Evolutionary conservation across 2,113 vertebrate genomes (phyloP).

Genomic region (Pseudopodoces humilis): DNA sequence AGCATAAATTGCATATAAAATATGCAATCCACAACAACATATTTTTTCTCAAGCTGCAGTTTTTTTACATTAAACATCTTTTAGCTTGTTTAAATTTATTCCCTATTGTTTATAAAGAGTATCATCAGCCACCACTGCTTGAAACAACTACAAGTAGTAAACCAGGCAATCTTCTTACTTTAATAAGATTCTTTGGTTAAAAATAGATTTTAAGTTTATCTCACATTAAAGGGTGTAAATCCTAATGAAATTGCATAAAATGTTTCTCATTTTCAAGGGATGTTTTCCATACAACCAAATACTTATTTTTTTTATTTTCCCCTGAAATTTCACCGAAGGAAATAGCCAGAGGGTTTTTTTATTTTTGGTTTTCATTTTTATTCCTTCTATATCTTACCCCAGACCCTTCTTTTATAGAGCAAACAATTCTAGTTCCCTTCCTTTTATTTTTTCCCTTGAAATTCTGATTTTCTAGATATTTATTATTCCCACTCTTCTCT

Average conservation of each 20-base stretch:
- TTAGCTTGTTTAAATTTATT: constrained; percentile 76
- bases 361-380: neutral
- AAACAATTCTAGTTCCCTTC: neutral
- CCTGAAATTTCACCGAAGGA: neutral
- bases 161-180: constrained; percentile 72
- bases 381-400: neutral
- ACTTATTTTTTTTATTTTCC: neutral
- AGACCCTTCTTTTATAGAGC: neutral
- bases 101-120: constrained; percentile 71
- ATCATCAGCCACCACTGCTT: constrained; percentile 65
- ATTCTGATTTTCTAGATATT: neutral
- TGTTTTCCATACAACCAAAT: neutral
- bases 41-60: constrained; percentile 67
- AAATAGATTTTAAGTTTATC: constrained; percentile 71
- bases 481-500: neutral
- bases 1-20: constrained; percentile 78
- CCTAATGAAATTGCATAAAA: constrained; percentile 55
- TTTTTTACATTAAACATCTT: constrained; percentile 73
- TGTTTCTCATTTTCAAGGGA: constrained; percentile 63
- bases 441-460: neutral
- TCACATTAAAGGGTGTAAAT: constrained; percentile 70
- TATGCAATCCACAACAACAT: constrained; percentile 66
- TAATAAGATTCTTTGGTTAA: constrained; percentile 75
- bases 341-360: neutral
- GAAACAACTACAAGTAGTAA: constrained; percentile 68